phyloP scores from a whole-genome alignment of 2,888 invertebrate genomes.

The Eupsilia transversa region DNA sequence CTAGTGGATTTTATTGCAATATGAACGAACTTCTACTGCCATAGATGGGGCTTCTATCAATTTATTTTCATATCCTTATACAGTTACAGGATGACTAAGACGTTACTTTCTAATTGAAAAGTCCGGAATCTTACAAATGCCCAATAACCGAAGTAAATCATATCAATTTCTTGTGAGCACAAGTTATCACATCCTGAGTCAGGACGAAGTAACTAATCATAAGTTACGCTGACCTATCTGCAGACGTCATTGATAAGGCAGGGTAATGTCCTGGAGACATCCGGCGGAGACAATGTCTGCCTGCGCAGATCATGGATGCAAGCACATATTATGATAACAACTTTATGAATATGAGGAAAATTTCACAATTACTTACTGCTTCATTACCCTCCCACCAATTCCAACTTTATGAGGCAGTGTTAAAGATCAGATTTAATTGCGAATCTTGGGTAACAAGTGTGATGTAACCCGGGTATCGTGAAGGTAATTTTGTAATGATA shows the following conservation, averaged over 20 bases:
- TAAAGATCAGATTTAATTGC: conserved; percentile 41
- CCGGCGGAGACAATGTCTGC: conserved; percentile 63
- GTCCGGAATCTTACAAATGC: neutral
- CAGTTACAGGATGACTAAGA: neutral
- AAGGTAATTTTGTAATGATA: conserved; percentile 30
- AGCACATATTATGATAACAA: conserved; percentile 50
- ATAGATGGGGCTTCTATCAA: neutral
- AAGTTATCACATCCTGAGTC: conserved; percentile 72
- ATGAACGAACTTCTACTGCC: neutral
- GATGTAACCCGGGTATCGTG: conserved; percentile 23
- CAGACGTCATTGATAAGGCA: conserved; percentile 77
- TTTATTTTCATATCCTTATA: neutral
- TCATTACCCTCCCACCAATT: conserved; percentile 2
- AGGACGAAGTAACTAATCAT: conserved; percentile 73
- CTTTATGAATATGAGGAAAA: conserved; percentile 39
- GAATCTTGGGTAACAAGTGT: conserved; percentile 20
- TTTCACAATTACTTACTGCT: conserved; percentile 37
- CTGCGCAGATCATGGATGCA: conserved; percentile 31
- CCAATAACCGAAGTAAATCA: conserved; percentile 26
- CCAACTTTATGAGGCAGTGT: conserved; percentile 27
- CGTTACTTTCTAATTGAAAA: neutral
- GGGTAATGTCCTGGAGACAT: conserved; percentile 81
- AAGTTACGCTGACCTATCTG: conserved; percentile 75
- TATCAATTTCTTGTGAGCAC: conserved; percentile 53
- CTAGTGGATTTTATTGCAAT: neutral